Conservation (phyloP, 1,140 invertebrate species). For the Nasonia longicornis region DNA sequence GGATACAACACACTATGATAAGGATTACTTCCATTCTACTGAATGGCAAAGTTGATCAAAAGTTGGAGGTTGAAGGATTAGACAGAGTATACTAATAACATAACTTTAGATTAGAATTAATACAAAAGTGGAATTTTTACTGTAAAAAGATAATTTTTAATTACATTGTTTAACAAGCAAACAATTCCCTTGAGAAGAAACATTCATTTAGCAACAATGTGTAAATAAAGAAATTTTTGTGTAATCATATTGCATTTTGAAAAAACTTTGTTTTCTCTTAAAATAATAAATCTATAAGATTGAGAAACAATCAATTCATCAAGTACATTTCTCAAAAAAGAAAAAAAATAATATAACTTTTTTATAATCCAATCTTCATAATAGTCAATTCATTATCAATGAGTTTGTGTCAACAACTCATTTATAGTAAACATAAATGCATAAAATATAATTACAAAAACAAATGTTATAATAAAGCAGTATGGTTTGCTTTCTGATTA, state of each 20-base stretch:
- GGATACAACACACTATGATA: constrained; percentile 78
- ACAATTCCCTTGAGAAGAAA: constrained; percentile 26
- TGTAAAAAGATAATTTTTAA: constrained; percentile 25
- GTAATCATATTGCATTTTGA: constrained; percentile 23
- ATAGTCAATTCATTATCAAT: constrained; percentile 21
- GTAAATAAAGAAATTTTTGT: constrained; percentile 47
- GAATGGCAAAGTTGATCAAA: constrained; percentile 63
- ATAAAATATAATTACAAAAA: constrained; percentile 43
- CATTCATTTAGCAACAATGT: constrained; percentile 45
- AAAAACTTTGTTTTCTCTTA: background rate
- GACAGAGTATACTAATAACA: constrained; percentile 59
- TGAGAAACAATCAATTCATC: constrained; percentile 26
- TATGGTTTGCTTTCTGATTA: constrained; percentile 23
- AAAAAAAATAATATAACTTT: constrained; percentile 5
- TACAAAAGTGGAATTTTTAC: constrained; percentile 34
- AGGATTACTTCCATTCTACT: constrained; percentile 80
- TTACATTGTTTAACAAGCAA: constrained; percentile 23
- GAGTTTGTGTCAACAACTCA: constrained; percentile 3
- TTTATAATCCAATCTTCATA: constrained; percentile 29
- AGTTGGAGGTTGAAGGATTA: constrained; percentile 66
- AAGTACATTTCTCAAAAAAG: constrained; percentile 12
- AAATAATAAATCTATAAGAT: constrained; percentile 22
- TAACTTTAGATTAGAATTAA: constrained; percentile 18
- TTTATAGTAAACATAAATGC: constrained; percentile 29
- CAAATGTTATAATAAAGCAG: constrained; percentile 24